A percentile compares a stretch with the other conserved stretches of the same genome.
phyloP scores from a whole-genome alignment of 2,888 invertebrate species.

The Pollenia angustigena region DNA sequence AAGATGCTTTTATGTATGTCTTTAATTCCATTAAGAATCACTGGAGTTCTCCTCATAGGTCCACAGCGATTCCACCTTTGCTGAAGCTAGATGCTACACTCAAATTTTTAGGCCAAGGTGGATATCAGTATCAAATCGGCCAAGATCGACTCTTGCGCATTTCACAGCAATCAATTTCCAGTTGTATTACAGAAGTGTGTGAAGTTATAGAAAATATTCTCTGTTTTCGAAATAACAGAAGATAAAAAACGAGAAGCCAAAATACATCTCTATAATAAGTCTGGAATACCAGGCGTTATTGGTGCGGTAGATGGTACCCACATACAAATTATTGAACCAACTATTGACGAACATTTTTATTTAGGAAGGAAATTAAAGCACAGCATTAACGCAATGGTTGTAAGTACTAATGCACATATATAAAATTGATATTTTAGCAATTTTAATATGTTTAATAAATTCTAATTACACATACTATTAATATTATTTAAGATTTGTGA shows the following conservation, averaged over 20 bases:
- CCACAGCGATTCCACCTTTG: background rate
- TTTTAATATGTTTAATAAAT: too few relatives aligned
- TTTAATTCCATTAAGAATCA: background rate
- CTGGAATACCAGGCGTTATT: slow-evolving; percentile 18
- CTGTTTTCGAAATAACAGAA: background rate
- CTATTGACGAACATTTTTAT: slow-evolving; percentile 1
- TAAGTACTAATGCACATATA: background rate
- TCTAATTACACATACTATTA: too few relatives aligned
- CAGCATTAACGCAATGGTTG: slow-evolving; percentile 42
- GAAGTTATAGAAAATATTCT: slow-evolving; percentile 12
- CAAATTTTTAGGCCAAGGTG: slow-evolving; percentile 32
- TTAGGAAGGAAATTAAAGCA: slow-evolving; percentile 10
- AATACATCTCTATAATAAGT: slow-evolving; percentile 1
- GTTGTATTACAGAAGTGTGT: slow-evolving; percentile 5
- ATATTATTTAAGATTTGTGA: slow-evolving; percentile 19
- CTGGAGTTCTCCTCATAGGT: background rate
- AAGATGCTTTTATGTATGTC: slow-evolving; percentile 10
- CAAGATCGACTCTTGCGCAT: slow-evolving; percentile 7
- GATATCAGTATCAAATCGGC: slow-evolving; percentile 1
- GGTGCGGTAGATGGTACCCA: slow-evolving; percentile 19
- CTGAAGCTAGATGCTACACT: slow-evolving; percentile 8
- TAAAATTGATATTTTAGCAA: background rate
- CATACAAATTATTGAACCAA: background rate
- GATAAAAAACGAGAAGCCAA: slow-evolving; percentile 11
- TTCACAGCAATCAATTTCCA: slow-evolving; percentile 21